Conservation (phyloP, 2,888 invertebrate genomes). For the Stomorhina lunata region DNA sequence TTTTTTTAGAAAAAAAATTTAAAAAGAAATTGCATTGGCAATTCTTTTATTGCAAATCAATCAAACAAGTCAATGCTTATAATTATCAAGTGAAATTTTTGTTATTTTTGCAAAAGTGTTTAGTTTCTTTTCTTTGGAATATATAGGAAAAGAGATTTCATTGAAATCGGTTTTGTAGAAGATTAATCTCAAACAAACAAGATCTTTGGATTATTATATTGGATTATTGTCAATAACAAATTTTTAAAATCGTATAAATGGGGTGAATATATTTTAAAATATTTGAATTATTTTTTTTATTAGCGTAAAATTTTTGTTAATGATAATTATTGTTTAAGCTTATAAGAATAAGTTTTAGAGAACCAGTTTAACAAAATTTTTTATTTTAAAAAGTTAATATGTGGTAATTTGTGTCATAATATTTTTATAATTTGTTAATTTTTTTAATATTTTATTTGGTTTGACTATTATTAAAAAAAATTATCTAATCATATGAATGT, state of each 20-base stretch:
- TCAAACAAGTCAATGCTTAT: slow-evolving; percentile 5
- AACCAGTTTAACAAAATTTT: slow-evolving; percentile 1
- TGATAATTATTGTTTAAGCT: no score
- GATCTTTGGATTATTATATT: background rate
- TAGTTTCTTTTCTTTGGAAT: background rate
- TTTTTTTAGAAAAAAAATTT: background rate
- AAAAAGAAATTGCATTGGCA: slow-evolving; percentile 34
- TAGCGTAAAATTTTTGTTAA: background rate
- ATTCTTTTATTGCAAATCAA: slow-evolving; percentile 17
- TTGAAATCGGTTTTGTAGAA: background rate
- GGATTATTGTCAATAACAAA: background rate
- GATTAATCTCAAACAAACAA: background rate
- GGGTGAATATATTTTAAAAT: slow-evolving; percentile 4
- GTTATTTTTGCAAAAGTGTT: background rate
- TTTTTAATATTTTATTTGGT: background rate
- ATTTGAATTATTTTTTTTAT: background rate
- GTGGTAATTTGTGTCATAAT: slow-evolving; percentile 10
- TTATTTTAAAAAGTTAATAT: background rate
- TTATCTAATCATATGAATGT: no score
- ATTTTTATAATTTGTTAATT: background rate
- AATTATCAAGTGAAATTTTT: slow-evolving; percentile 54
- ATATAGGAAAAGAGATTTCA: background rate
- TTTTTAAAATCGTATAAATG: background rate
- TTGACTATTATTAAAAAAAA: background rate
- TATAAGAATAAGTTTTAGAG: no score